Evolutionary conservation across 2,797 vertebrate species (phyloP).

Genomic region (Simalia tracyae): DNA sequence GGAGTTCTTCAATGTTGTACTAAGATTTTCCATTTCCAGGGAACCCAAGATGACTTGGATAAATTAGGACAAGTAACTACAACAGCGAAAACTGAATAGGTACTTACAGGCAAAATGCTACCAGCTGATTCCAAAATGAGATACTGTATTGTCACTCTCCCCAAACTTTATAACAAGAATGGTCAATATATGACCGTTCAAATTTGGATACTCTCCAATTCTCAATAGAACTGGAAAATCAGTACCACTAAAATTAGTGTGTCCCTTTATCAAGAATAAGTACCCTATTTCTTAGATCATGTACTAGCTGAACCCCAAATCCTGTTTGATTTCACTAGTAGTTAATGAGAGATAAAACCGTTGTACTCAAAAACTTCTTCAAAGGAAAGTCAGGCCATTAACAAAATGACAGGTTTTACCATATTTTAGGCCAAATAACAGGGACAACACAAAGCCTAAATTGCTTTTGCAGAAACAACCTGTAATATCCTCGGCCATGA

Average conservation of each 20-base stretch:
- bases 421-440: constrained; percentile 39
- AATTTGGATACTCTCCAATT: background rate
- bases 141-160: background rate
- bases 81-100: background rate
- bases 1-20: background rate
- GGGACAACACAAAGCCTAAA: constrained; percentile 46
- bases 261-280: background rate
- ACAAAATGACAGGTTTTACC: constrained; percentile 65
- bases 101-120: background rate
- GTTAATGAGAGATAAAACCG: constrained; percentile 2
- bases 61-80: background rate
- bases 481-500: constrained; percentile 48
- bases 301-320: background rate
- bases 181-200: background rate
- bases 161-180: background rate
- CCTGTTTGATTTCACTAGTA: background rate
- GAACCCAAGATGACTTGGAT: background rate
- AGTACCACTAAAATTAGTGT: background rate
- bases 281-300: background rate
- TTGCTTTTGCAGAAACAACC: constrained; percentile 54
- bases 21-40: constrained; percentile 6
- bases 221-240: background rate
- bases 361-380: constrained; percentile 3
- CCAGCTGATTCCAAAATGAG: background rate
- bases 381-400: constrained; percentile 14